Evolutionary conservation across 2,888 invertebrate species (phyloP).

Genomic region (Bombyx huttoni): DNA sequence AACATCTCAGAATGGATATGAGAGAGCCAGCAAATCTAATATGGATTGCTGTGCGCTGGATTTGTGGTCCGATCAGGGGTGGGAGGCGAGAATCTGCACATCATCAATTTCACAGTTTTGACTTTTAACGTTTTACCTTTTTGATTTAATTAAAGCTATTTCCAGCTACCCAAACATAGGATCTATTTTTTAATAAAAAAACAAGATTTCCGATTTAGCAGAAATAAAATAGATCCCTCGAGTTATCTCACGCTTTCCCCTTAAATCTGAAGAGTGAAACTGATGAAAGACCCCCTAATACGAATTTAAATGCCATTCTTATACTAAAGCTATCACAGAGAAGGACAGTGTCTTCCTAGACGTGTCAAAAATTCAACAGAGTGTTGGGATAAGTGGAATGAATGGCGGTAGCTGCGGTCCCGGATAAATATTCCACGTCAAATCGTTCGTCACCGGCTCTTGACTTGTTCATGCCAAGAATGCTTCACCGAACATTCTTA

Average conservation of each 20-base stretch:
- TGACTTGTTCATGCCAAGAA: slow-evolving; percentile 59
- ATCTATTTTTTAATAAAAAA: background rate
- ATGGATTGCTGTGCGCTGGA: slow-evolving; percentile 68
- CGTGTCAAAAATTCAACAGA: slow-evolving; percentile 70
- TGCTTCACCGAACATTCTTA: slow-evolving; percentile 64
- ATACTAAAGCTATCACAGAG: slow-evolving; percentile 58
- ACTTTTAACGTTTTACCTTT: background rate
- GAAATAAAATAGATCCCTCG: background rate
- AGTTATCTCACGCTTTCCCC: background rate
- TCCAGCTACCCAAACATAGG: background rate
- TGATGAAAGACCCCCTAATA: slow-evolving; percentile 37
- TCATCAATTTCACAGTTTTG: background rate
- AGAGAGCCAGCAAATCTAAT: slow-evolving; percentile 71
- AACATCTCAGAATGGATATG: slow-evolving; percentile 73
- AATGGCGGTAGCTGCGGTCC: slow-evolving; percentile 51
- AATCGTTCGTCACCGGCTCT: slow-evolving; percentile 68
- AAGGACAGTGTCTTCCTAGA: slow-evolving; percentile 50
- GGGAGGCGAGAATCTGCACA: slow-evolving; percentile 34
- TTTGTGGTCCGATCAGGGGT: slow-evolving; percentile 48
- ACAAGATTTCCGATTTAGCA: background rate
- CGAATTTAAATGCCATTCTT: slow-evolving; percentile 56
- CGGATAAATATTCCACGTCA: slow-evolving; percentile 68
- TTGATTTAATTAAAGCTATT: background rate
- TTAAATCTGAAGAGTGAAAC: slow-evolving; percentile 10
- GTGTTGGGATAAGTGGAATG: slow-evolving; percentile 67